Evolutionary conservation across 2,113 vertebrate species (phyloP).

Genomic region (Cynopterus brachyotis): DNA sequence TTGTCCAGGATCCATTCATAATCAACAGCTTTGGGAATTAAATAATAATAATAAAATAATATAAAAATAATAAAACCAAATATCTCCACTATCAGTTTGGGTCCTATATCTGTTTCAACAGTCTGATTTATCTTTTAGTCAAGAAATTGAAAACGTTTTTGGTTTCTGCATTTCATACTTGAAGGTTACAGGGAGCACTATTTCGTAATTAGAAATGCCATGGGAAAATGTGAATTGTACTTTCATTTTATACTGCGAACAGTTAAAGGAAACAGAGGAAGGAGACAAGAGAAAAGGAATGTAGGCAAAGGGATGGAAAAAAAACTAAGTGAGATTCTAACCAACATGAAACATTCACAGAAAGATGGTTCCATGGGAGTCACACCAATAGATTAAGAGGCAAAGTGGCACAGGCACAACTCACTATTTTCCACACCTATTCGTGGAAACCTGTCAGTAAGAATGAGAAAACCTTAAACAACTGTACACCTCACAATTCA

Average conservation of each 20-base stretch:
- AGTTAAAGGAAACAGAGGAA: background rate
- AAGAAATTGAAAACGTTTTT: background rate
- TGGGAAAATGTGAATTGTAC: background rate
- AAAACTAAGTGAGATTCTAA: background rate
- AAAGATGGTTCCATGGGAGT: too few species aligned
- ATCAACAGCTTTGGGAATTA: slow-evolving; percentile 1
- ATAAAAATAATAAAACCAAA: background rate
- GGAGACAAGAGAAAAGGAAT: background rate
- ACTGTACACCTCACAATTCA: rapidly evolving
- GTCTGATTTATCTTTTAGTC: background rate
- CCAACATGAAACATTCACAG: background rate
- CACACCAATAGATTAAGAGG: background rate
- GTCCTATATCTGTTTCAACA: background rate
- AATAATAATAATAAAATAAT: background rate
- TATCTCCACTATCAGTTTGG: background rate
- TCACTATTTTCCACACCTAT: background rate
- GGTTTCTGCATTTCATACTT: background rate
- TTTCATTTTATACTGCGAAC: background rate
- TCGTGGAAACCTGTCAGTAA: too few species aligned
- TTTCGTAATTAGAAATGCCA: background rate
- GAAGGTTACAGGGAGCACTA: background rate
- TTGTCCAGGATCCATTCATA: background rate
- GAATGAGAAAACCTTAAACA: rapidly evolving
- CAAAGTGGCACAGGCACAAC: background rate
- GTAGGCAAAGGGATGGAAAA: background rate